Evolutionary conservation across 2,113 vertebrate species (phyloP).

Genomic region (Stegostoma tigrinum): DNA sequence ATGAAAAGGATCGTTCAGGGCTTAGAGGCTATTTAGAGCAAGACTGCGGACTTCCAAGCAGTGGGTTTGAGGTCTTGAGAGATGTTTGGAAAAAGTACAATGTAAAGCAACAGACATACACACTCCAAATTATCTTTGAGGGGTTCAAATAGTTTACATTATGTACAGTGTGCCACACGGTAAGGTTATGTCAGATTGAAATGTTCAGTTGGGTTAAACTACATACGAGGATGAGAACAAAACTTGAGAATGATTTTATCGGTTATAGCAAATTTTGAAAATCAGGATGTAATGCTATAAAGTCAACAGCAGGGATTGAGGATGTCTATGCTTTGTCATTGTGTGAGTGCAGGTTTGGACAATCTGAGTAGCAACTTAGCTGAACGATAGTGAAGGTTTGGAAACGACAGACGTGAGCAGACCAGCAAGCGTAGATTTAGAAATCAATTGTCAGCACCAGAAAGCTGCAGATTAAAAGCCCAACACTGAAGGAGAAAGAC

Average conservation of each 20-base stretch:
- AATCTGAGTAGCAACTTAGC: neutral
- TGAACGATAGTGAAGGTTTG: neutral
- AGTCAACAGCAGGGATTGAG: neutral
- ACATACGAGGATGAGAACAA: neutral
- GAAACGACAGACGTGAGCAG: neutral
- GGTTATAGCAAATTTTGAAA: neutral
- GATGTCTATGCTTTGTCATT: no score
- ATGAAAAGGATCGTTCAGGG: neutral
- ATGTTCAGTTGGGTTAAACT: neutral
- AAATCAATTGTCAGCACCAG: neutral
- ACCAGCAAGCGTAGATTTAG: neutral
- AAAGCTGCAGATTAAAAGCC: neutral
- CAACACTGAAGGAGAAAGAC: neutral
- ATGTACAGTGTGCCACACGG: neutral
- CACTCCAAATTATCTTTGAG: neutral
- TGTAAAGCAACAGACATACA: neutral
- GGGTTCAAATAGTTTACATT: neutral
- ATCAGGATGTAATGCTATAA: neutral
- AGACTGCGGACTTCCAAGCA: neutral
- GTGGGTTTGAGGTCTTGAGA: neutral
- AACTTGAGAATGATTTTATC: neutral
- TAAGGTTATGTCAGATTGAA: neutral
- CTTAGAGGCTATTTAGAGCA: neutral
- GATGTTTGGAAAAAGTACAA: neutral
- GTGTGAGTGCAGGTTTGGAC: neutral